These are phyloP conservation scores for Paraplagusia blochii DNA, from an alignment of 2,113 vertebrate genomes.

Conservation along the genomic window DNA sequence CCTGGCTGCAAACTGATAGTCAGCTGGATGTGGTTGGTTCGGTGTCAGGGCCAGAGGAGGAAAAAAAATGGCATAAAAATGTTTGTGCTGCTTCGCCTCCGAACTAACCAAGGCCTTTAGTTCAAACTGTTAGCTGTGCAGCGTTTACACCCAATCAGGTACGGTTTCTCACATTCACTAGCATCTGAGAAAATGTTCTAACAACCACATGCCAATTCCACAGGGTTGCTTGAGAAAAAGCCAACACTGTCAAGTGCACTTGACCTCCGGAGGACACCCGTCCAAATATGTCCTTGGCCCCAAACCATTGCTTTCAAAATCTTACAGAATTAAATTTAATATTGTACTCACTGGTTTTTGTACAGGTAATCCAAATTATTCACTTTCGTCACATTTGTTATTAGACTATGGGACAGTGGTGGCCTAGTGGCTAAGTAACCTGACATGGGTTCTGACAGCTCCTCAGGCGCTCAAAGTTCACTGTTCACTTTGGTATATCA, in stretches of 20 bases:
- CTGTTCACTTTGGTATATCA: too few species aligned
- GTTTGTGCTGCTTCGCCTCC: constrained; percentile 17
- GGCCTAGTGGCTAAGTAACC: too few species aligned
- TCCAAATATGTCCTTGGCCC: constrained; percentile 13
- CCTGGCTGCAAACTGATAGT: constrained; percentile 28
- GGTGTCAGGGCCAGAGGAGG: constrained; percentile 18
- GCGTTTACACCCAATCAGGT: constrained; percentile 28
- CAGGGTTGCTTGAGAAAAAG: constrained; percentile 1
- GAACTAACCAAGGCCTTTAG: constrained; percentile 31
- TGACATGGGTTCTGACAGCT: too few species aligned
- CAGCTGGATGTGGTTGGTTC: constrained; percentile 1
- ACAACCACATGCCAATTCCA: constrained; percentile 41
- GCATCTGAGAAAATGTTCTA: constrained; percentile 45
- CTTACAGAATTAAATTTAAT: too few species aligned
- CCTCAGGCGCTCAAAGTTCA: too few species aligned
- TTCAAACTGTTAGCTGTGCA: constrained; percentile 29
- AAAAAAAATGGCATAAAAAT: constrained; percentile 33
- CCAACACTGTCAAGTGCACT: not conserved
- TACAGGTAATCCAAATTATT: too few species aligned
- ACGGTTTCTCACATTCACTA: constrained; percentile 35
- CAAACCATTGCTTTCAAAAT: constrained; percentile 23
- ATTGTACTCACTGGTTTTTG: too few species aligned
- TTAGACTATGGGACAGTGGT: too few species aligned
- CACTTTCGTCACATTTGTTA: too few species aligned
- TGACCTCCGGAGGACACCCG: constrained; percentile 35